These are phyloP conservation scores for Bembecia ichneumoniformis DNA, from an alignment of 2,888 invertebrate species.

Conservation along the genomic window DNA sequence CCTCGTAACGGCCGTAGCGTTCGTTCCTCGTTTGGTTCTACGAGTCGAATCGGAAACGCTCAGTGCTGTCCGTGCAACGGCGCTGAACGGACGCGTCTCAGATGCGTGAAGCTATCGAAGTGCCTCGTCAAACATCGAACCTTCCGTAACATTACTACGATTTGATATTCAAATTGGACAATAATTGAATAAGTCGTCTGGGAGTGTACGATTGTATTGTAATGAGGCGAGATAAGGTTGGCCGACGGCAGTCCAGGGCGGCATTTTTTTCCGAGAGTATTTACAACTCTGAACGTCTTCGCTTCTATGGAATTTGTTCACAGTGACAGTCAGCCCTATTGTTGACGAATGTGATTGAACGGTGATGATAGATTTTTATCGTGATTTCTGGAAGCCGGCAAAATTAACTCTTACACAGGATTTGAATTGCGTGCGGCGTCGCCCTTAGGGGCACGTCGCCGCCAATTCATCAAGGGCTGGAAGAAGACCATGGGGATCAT, in stretches of 20 bases:
- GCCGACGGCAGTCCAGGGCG: constrained; percentile 18
- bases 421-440: constrained; percentile 53
- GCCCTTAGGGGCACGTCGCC: constrained; percentile 64
- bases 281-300: constrained; percentile 12
- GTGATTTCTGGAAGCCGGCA: constrained; percentile 35
- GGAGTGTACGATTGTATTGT: constrained; percentile 40
- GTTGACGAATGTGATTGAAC: constrained; percentile 39
- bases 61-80: constrained; percentile 43
- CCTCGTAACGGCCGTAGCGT: constrained; percentile 49
- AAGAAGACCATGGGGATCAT: constrained; percentile 80
- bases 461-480: constrained; percentile 66
- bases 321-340: constrained; percentile 26
- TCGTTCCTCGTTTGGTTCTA: constrained; percentile 15
- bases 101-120: constrained; percentile 13
- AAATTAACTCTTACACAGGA: constrained; percentile 64
- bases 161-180: constrained; percentile 45
- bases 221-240: constrained; percentile 25
- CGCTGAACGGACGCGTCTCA: constrained; percentile 32
- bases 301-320: constrained; percentile 29
- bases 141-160: constrained; percentile 35
- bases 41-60: constrained; percentile 17
- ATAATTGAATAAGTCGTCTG: constrained; percentile 33
- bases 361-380: constrained; percentile 39
- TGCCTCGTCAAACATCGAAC: constrained; percentile 14
- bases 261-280: constrained; percentile 8